Evolutionary conservation across 2,113 vertebrate species (phyloP).

Genomic region (Lasiurus borealis): DNA sequence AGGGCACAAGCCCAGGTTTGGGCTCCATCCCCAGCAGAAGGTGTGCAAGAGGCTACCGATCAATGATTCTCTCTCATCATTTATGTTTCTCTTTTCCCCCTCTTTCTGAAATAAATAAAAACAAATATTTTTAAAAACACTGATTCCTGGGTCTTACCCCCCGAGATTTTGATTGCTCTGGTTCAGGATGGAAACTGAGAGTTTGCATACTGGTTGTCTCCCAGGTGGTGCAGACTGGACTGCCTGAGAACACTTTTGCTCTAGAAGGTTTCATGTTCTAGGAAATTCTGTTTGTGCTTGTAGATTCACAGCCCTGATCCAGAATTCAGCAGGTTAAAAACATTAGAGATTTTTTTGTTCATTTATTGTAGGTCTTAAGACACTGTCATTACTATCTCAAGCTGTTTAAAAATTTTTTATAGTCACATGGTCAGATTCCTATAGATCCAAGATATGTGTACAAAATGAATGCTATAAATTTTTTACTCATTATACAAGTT

Average conservation of each 20-base stretch:
- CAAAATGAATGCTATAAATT: background rate
- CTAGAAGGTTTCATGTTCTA: background rate
- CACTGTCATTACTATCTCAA: background rate
- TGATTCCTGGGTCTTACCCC: background rate
- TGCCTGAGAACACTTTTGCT: background rate
- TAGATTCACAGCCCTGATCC: background rate
- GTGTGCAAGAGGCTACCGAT: too few relatives aligned
- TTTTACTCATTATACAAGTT: constrained; percentile 22
- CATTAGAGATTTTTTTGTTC: background rate
- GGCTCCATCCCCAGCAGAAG: too few relatives aligned
- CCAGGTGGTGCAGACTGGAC: background rate
- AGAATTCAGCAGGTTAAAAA: background rate
- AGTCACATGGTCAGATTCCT: background rate
- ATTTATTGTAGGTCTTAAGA: background rate
- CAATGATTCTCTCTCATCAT: too few relatives aligned
- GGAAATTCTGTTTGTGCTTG: background rate
- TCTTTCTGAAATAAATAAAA: too few relatives aligned
- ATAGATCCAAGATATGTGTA: background rate
- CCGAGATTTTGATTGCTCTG: background rate
- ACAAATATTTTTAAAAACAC: background rate
- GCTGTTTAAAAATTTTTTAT: background rate
- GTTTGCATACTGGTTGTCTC: background rate
- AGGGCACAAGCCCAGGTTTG: too few relatives aligned
- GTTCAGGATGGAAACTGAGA: background rate
- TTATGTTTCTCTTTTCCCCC: too few relatives aligned